These are phyloP conservation scores for Malurus melanocephalus DNA, from an alignment of 2,113 vertebrate species.

Conservation along the genomic window DNA sequence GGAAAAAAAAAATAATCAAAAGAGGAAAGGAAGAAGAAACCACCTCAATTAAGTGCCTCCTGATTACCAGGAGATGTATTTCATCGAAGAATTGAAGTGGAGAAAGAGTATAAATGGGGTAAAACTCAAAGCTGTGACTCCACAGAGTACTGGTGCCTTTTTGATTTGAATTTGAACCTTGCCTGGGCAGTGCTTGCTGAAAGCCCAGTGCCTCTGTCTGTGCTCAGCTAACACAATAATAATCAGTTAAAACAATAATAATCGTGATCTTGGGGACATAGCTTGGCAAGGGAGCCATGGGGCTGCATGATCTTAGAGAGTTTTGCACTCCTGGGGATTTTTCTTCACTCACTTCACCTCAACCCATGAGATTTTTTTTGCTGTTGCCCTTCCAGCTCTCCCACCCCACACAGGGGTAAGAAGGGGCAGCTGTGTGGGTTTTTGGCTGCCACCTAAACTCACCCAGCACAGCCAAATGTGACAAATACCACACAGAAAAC, in stretches of 20 bases:
- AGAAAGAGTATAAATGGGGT: background rate
- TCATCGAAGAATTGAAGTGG: background rate
- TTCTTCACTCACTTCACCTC: background rate
- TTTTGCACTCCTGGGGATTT: background rate
- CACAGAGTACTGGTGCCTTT: background rate
- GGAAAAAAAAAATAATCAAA: background rate
- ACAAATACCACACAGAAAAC: background rate
- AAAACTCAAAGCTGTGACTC: background rate
- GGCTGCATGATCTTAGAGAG: background rate
- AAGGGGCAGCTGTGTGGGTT: background rate
- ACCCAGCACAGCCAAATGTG: background rate
- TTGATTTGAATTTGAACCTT: too few species aligned
- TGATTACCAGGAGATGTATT: background rate
- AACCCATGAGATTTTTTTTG: background rate
- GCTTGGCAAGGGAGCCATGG: too few species aligned
- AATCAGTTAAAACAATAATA: background rate
- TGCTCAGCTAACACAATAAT: background rate
- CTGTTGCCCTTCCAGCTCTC: background rate
- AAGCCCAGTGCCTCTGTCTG: too few species aligned
- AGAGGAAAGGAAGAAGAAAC: background rate
- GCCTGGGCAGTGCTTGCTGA: too few species aligned
- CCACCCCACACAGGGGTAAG: rapidly evolving
- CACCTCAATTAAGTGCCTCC: background rate
- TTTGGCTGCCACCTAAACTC: rapidly evolving
- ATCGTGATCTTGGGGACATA: background rate